Percentiles rank a stretch among this genome's conserved stretches.
Conservation (phyloP, 2,888 invertebrate genomes). For the Athrips mouffetella region DNA sequence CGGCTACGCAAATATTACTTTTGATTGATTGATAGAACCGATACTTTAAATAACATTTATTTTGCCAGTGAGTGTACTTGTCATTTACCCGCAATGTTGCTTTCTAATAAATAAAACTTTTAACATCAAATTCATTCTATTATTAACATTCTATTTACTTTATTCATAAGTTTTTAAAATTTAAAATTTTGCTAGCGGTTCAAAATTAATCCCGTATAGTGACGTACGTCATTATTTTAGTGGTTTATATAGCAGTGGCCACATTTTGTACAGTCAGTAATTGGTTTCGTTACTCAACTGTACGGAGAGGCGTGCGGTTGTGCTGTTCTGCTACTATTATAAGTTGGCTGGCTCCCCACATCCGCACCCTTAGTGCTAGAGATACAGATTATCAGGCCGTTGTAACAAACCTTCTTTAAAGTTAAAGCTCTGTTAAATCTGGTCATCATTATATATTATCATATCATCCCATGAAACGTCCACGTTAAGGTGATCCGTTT, state of each 20-base stretch:
- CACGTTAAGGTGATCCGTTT: too few relatives aligned
- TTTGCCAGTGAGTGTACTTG: conserved; percentile 7
- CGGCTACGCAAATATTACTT: neutral
- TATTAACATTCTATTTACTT: too few relatives aligned
- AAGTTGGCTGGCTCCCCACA: too few relatives aligned
- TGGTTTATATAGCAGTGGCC: neutral
- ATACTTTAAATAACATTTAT: neutral
- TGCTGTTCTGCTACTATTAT: neutral
- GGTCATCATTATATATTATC: too few relatives aligned
- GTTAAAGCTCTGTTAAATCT: too few relatives aligned
- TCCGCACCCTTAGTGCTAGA: too few relatives aligned
- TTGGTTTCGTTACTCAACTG: conserved; percentile 65
- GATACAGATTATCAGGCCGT: too few relatives aligned
- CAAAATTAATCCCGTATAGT: neutral
- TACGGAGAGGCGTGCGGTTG: conserved; percentile 24
- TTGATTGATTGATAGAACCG: neutral
- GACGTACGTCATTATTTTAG: neutral
- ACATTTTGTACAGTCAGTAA: conserved; percentile 42
- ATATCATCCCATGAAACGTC: too few relatives aligned
- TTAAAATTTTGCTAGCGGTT: neutral
- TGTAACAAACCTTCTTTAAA: too few relatives aligned
- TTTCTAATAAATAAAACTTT: neutral
- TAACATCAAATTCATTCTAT: neutral
- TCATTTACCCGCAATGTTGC: conserved; percentile 8
- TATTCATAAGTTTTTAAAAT: neutral